Conservation (phyloP, 2,797 vertebrate species). For the Microctenopoma stevenorrisi region DNA sequence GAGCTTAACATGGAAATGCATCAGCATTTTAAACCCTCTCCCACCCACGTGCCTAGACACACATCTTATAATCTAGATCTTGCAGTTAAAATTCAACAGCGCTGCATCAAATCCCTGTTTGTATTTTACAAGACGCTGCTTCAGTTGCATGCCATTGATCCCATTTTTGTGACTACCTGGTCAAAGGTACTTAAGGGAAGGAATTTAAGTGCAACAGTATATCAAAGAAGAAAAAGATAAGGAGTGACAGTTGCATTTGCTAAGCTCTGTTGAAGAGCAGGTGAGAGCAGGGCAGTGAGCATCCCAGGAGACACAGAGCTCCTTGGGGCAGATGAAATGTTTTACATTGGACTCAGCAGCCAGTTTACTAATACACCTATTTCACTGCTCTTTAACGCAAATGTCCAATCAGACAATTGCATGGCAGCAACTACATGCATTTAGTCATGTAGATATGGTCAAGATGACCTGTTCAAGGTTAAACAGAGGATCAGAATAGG, state of each 20-base stretch:
- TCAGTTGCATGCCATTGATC: slow-evolving; percentile 8
- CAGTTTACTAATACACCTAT: too few relatives aligned
- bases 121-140: slow-evolving; percentile 11
- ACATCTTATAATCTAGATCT: slow-evolving; percentile 40
- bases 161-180: slow-evolving; percentile 38
- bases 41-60: background rate
- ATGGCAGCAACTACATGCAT: too few relatives aligned
- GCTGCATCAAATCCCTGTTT: slow-evolving; percentile 29
- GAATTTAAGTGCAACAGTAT: slow-evolving; percentile 42
- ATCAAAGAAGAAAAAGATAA: slow-evolving; percentile 60
- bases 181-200: slow-evolving; percentile 51
- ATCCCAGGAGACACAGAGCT: slow-evolving; percentile 42
- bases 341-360: slow-evolving; percentile 22
- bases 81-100: slow-evolving; percentile 47
- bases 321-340: slow-evolving; percentile 53
- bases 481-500: too few relatives aligned
- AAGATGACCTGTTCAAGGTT: too few relatives aligned
- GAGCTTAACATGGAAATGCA: slow-evolving; percentile 35
- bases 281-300: slow-evolving; percentile 21
- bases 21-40: slow-evolving; percentile 20
- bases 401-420: too few relatives aligned
- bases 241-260: slow-evolving; percentile 66
- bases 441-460: too few relatives aligned
- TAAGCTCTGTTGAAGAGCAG: slow-evolving; percentile 39
- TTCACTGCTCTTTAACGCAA: too few relatives aligned